Percentiles rank a stretch among this genome's conserved stretches.
Evolutionary conservation across 1,140 invertebrate genomes (phyloP).

Genomic region (Pogonognathellus flavescens): DNA sequence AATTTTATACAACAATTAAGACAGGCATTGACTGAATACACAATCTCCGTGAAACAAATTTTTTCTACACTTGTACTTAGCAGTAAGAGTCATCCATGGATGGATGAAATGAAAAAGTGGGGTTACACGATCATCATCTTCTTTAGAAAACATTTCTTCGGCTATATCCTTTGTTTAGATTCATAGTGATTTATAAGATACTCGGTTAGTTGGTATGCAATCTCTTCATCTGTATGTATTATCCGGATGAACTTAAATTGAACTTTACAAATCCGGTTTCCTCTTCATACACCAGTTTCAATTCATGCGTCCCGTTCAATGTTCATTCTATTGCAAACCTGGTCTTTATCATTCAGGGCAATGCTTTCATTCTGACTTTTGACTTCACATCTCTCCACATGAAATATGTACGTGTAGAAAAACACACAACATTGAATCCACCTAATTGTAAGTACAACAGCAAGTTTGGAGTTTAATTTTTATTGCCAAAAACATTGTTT

Average conservation of each 20-base stretch:
- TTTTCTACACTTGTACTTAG: too few relatives aligned
- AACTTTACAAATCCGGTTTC: slow-evolving; percentile 27
- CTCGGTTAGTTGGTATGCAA: not conserved
- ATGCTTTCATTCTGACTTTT: not conserved
- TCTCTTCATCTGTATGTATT: not conserved
- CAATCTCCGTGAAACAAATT: not conserved
- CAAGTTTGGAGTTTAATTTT: not conserved
- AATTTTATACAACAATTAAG: slow-evolving; percentile 34
- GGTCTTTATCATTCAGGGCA: slow-evolving; percentile 12
- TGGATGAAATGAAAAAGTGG: slow-evolving; percentile 6
- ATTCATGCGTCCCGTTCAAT: not conserved
- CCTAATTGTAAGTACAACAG: not conserved
- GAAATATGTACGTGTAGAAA: not conserved
- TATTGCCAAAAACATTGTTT: not conserved
- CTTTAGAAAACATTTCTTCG: not conserved
- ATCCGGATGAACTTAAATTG: slow-evolving; percentile 30
- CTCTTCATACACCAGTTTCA: not conserved
- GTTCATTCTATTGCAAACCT: not conserved
- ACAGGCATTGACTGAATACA: slow-evolving; percentile 2
- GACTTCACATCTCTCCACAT: not conserved
- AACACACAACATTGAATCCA: not conserved
- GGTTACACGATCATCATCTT: not conserved
- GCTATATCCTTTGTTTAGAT: not conserved
- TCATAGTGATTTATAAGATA: not conserved
- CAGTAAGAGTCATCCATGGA: not conserved